Conservation (phyloP, 2,888 invertebrate species). For the Ennomos fuscantarius region DNA sequence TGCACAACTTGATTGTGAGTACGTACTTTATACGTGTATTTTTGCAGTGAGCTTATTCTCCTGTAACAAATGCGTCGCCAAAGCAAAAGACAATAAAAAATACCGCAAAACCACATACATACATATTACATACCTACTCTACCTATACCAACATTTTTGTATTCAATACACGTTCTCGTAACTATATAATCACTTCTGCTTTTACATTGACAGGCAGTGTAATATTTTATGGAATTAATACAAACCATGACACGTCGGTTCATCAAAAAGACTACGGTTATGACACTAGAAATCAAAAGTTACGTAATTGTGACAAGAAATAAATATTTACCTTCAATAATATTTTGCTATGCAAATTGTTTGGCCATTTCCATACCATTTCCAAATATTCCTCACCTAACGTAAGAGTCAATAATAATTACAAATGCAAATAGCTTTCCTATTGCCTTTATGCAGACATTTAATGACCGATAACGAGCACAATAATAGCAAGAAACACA, state of each 20-base stretch:
- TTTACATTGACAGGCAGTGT: no score
- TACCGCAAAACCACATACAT: constrained; percentile 44
- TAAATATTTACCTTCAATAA: constrained; percentile 30
- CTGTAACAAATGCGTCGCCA: constrained; percentile 36
- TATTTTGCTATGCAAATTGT: constrained; percentile 28
- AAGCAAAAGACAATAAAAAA: constrained; percentile 51
- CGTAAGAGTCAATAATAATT: constrained; percentile 32
- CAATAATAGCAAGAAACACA: constrained; percentile 46
- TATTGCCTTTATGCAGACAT: constrained; percentile 28
- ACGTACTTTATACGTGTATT: constrained; percentile 8
- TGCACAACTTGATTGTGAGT: constrained; percentile 26
- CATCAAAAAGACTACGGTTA: no score
- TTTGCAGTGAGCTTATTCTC: constrained; percentile 4
- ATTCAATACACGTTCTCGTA: no score
- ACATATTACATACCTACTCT: not conserved
- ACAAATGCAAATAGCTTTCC: constrained; percentile 43
- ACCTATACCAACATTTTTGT: not conserved
- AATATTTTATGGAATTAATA: no score
- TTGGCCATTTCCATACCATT: constrained; percentile 26
- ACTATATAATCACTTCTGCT: no score
- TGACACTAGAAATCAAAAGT: constrained; percentile 10
- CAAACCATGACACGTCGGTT: no score
- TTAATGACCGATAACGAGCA: constrained; percentile 47
- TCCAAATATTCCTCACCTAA: constrained; percentile 23
- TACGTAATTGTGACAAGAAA: constrained; percentile 13